Evolutionary conservation across 2,113 vertebrate species (phyloP).

Genomic region (Nothoprocta perdicaria): DNA sequence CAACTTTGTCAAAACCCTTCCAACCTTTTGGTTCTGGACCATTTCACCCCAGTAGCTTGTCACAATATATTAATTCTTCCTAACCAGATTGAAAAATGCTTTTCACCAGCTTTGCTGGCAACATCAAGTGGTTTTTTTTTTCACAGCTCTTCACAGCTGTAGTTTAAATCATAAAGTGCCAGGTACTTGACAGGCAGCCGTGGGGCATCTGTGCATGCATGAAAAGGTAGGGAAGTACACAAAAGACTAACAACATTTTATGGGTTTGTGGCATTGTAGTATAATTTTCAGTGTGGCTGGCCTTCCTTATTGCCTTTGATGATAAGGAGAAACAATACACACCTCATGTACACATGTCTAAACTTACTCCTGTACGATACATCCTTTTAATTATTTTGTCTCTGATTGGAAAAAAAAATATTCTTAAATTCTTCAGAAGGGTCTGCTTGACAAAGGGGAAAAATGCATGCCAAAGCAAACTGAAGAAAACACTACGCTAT

Average conservation of each 20-base stretch:
- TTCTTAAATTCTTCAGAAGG: neutral
- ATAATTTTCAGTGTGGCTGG: neutral
- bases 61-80: neutral
- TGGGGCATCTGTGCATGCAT: neutral
- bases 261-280: neutral
- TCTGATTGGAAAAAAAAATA: neutral
- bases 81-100: neutral
- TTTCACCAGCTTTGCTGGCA: neutral
- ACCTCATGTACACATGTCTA: rapidly evolving
- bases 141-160: neutral
- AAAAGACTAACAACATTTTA: constrained; percentile 21
- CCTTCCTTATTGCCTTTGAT: neutral
- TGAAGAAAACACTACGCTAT: neutral
- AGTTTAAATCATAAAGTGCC: neutral
- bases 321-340: neutral
- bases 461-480: neutral
- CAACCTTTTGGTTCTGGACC: neutral
- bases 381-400: neutral
- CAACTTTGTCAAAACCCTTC: neutral
- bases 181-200: neutral
- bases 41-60: neutral
- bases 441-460: neutral
- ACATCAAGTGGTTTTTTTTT: neutral
- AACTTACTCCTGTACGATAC: neutral
- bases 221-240: neutral